Evolutionary conservation across 2,113 vertebrate genomes (phyloP).

Genomic region (Axis porcinus): DNA sequence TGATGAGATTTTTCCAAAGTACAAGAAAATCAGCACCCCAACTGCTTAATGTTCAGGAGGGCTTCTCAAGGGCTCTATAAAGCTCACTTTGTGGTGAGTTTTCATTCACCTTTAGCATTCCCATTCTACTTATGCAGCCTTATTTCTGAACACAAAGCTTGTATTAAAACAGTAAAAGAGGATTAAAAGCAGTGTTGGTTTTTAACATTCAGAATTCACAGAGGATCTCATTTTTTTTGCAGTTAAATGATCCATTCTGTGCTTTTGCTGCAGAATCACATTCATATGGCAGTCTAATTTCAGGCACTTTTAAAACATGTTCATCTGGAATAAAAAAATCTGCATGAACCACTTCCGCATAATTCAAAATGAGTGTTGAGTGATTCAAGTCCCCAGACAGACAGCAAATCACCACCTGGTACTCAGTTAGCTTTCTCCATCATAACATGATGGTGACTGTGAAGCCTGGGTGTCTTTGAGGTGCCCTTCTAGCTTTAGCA

Average conservation of each 20-base stretch:
- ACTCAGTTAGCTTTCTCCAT: conserved; percentile 31
- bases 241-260: conserved; percentile 59
- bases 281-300: conserved; percentile 79
- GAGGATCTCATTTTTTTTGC: conserved; percentile 66
- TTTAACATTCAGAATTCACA: conserved; percentile 77
- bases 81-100: neutral
- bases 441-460: conserved; percentile 36
- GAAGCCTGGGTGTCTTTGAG: conserved; percentile 63
- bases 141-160: conserved; percentile 50
- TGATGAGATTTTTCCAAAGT: conserved; percentile 37
- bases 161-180: conserved; percentile 62
- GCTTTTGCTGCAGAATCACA: conserved; percentile 71
- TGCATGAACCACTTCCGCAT: conserved; percentile 75
- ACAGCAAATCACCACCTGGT: conserved; percentile 57
- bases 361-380: conserved; percentile 71
- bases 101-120: conserved; percentile 50
- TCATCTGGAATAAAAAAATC: conserved; percentile 80
- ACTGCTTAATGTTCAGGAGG: conserved; percentile 8
- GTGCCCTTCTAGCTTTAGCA: conserved; percentile 75
- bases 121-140: neutral
- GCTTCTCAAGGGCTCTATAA: neutral
- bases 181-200: conserved; percentile 71
- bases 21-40: conserved; percentile 27
- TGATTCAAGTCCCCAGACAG: conserved; percentile 69
- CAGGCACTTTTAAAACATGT: conserved; percentile 84